Percentiles rank a stretch among this genome's conserved stretches.
These are phyloP conservation scores for Miltochrista miniata DNA, from an alignment of 2,888 invertebrate species.

Conservation along the genomic window DNA sequence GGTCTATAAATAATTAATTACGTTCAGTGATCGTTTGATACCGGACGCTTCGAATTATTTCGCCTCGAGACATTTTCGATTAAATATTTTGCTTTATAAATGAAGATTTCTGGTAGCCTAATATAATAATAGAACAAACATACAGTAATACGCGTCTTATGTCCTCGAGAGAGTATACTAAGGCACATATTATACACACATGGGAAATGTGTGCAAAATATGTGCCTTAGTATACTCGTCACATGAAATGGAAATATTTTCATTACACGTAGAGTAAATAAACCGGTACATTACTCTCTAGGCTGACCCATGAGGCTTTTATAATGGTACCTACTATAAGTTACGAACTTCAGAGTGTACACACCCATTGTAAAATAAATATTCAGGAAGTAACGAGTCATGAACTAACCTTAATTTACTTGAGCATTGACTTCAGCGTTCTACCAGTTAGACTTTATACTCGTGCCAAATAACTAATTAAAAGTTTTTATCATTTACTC, in stretches of 20 bases:
- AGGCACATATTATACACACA: too few relatives aligned
- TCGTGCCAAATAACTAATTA: constrained; percentile 10
- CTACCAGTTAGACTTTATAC: not conserved
- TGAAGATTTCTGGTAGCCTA: too few relatives aligned
- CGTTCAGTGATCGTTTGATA: too few relatives aligned
- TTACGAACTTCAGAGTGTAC: constrained; percentile 1
- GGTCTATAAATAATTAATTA: too few relatives aligned
- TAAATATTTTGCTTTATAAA: too few relatives aligned
- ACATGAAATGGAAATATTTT: not conserved
- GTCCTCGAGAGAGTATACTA: too few relatives aligned
- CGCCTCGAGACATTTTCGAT: too few relatives aligned
- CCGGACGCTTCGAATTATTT: too few relatives aligned
- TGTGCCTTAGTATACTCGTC: too few relatives aligned
- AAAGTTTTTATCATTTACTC: not conserved
- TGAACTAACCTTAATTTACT: constrained; percentile 8
- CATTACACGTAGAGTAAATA: not conserved
- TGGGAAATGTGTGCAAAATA: too few relatives aligned
- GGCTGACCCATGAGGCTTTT: constrained; percentile 1
- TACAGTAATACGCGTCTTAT: too few relatives aligned
- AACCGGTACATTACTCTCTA: not conserved
- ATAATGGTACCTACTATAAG: not conserved
- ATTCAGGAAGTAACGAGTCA: not conserved
- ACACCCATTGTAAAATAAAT: not conserved
- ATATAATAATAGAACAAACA: too few relatives aligned
- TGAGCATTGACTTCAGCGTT: constrained; percentile 3